Conservation (phyloP, 2,888 invertebrate species). For the Stegophylla sp. region DNA sequence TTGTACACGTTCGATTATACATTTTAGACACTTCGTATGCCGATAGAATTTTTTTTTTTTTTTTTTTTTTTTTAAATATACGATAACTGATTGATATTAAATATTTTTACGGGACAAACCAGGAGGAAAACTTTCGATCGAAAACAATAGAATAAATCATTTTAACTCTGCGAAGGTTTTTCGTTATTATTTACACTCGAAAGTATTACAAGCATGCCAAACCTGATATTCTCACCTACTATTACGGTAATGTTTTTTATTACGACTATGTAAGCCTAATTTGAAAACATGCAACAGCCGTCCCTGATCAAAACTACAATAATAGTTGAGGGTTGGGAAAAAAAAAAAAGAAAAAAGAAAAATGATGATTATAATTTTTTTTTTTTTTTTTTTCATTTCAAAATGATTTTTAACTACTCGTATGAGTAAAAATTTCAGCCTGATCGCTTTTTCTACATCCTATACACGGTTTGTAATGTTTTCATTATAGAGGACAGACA, state of each 20-base stretch:
- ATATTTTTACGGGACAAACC: no score
- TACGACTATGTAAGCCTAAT: neutral
- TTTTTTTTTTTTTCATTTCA: neutral
- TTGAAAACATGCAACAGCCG: conserved; percentile 43
- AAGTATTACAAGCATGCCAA: conserved; percentile 8
- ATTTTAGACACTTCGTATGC: no score
- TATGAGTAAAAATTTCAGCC: conserved; percentile 19
- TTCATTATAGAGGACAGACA: conserved; percentile 16
- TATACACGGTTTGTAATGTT: neutral
- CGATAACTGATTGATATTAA: no score
- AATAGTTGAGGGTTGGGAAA: neutral
- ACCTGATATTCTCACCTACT: neutral
- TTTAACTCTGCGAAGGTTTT: conserved; percentile 12
- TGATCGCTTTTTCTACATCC: neutral
- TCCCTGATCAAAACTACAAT: conserved; percentile 29
- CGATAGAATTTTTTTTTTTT: no score
- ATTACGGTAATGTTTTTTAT: neutral
- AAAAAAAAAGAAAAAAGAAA: conserved; percentile 10
- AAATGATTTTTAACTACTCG: conserved; percentile 31
- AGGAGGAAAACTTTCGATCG: neutral
- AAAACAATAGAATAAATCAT: neutral
- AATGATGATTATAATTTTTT: conserved; percentile 9
- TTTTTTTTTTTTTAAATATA: no score
- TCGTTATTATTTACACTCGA: neutral
- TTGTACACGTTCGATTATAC: neutral